phyloP scores from a whole-genome alignment of 23 tunicate genomes.

The Trididemnum miniatum region DNA sequence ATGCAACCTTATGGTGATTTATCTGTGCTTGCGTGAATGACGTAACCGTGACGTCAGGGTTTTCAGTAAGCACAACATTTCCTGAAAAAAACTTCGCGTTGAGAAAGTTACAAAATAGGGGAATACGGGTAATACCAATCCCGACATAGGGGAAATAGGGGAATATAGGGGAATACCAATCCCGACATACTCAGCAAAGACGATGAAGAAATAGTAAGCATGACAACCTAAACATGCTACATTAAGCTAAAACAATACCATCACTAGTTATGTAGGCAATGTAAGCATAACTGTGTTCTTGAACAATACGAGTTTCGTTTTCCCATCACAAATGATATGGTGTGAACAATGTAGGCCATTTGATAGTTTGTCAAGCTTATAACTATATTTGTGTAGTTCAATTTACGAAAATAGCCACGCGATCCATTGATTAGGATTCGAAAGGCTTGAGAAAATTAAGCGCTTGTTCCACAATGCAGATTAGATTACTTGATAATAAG shows the following conservation, averaged over 20 bases:
- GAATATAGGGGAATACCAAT: too few species aligned
- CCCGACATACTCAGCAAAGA: too few species aligned
- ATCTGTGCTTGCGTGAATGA: constrained; percentile 90
- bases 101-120: too few species aligned
- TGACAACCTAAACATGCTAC: too few species aligned
- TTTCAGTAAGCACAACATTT: constrained; percentile 60
- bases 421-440: neutral
- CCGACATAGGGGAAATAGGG: too few species aligned
- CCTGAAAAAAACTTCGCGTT: constrained; percentile 67
- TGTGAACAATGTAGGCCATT: neutral
- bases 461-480: neutral
- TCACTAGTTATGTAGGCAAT: too few species aligned
- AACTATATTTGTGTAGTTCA: neutral
- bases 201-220: too few species aligned
- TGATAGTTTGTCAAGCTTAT: too few species aligned
- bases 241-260: too few species aligned
- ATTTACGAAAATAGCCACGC: neutral
- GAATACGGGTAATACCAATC: too few species aligned
- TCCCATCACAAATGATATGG: neutral
- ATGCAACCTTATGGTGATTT: constrained; percentile 93
- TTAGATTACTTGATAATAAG: constrained; percentile 4
- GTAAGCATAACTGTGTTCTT: too few species aligned
- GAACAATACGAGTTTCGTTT: neutral
- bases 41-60: constrained; percentile 61
- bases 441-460: neutral